Evolutionary conservation across 2,113 vertebrate species (phyloP).

Genomic region (Peromyscus polionotus): DNA sequence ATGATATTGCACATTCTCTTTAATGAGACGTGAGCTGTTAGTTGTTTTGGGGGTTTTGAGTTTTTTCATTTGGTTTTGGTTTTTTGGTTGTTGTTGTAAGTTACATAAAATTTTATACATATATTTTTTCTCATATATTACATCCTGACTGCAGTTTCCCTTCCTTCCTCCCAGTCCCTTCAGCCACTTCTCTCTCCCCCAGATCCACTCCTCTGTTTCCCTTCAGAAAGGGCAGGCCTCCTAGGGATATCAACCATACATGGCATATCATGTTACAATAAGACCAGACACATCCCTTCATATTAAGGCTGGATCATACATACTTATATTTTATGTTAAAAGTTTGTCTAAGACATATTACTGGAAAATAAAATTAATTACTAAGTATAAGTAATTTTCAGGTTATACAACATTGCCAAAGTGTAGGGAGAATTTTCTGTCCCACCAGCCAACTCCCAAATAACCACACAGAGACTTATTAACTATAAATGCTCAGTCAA

Average conservation of each 20-base stretch:
- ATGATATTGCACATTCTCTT: not conserved
- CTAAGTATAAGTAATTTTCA: conserved; percentile 29
- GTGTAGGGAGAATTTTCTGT: too few relatives aligned
- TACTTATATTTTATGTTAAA: not conserved
- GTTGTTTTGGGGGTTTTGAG: not conserved
- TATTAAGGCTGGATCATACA: not conserved
- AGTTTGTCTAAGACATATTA: conserved; percentile 45
- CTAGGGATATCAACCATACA: not conserved
- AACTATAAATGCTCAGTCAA: too few relatives aligned
- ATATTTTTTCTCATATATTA: not conserved
- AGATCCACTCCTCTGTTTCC: not conserved
- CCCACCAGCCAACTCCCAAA: too few relatives aligned
- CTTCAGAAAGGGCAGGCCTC: not conserved
- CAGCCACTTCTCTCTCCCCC: not conserved
- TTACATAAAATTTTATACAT: not conserved
- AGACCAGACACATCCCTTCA: not conserved
- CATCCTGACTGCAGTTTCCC: not conserved
- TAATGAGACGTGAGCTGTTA: not conserved
- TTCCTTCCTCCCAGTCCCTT: not conserved
- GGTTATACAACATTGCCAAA: conserved; percentile 21
- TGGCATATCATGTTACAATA: not conserved
- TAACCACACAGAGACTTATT: too few relatives aligned
- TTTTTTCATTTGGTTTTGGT: not conserved
- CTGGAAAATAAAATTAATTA: conserved; percentile 1
- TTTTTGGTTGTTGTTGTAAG: not conserved